Percentiles rank a stretch among this genome's conserved stretches.
Evolutionary conservation across 2,888 invertebrate genomes (phyloP).

Genomic region (Nemoura dubitans): DNA sequence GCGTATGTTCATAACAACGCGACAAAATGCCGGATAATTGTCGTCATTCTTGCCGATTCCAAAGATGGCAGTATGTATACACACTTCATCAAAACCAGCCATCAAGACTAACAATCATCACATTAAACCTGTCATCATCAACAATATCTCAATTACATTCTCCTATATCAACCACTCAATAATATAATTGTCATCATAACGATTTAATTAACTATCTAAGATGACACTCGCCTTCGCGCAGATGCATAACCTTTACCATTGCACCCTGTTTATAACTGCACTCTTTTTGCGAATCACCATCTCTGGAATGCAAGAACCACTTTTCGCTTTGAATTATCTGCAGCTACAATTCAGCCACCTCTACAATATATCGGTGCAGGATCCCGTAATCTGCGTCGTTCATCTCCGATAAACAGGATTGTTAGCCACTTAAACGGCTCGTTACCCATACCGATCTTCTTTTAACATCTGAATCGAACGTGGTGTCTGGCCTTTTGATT

Average conservation of each 20-base stretch:
- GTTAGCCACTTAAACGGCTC: not conserved
- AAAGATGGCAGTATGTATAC: not conserved
- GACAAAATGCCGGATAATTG: not conserved
- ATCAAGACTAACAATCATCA: not conserved
- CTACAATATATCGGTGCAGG: not conserved
- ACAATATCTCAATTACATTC: not conserved
- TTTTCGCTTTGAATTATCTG: not conserved
- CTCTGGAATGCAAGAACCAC: not conserved
- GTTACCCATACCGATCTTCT: not conserved
- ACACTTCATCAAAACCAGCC: not conserved
- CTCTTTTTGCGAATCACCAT: not conserved
- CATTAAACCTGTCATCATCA: not conserved
- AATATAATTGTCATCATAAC: not conserved
- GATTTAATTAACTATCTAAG: not conserved
- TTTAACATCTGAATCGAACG: not conserved
- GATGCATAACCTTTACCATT: too few relatives aligned
- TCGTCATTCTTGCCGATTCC: not conserved
- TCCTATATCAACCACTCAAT: not conserved
- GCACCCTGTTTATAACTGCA: not conserved
- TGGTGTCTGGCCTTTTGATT: not conserved
- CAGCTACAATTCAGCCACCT: not conserved
- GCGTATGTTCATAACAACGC: not conserved
- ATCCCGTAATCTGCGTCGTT: not conserved
- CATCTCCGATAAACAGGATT: not conserved
- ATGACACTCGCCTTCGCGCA: too few relatives aligned